A percentile compares a stretch with the other conserved stretches of the same genome.
phyloP scores from a whole-genome alignment of 2,888 invertebrate genomes.

The Leistus spinibarbis region DNA sequence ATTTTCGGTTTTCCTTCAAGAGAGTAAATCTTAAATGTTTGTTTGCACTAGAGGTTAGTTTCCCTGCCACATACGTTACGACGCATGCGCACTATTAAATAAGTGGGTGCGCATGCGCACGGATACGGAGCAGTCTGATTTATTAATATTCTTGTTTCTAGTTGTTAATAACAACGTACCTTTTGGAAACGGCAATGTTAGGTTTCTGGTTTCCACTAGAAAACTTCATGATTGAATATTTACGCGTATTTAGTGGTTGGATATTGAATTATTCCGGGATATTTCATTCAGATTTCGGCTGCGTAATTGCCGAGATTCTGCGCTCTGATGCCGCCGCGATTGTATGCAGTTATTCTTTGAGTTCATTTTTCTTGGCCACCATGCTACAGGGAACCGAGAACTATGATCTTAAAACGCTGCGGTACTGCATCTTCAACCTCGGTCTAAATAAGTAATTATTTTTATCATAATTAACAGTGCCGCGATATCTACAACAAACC shows the following conservation, averaged over 20 bases:
- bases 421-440: slow-evolving; percentile 1
- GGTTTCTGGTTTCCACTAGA: slow-evolving; percentile 27
- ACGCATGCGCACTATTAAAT: too few species aligned
- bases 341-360: slow-evolving; percentile 3
- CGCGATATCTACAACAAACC: too few species aligned
- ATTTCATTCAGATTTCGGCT: too few species aligned
- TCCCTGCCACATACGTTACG: too few species aligned
- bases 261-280: too few species aligned
- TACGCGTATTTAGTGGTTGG: too few species aligned
- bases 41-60: slow-evolving; percentile 28
- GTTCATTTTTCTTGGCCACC: slow-evolving; percentile 7
- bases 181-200: slow-evolving; percentile 15
- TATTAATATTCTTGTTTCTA: neutral
- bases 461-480: too few species aligned
- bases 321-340: neutral
- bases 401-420: slow-evolving; percentile 10
- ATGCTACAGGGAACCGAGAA: slow-evolving; percentile 5
- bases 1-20: slow-evolving; percentile 7
- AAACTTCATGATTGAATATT: too few species aligned
- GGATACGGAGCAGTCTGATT: neutral
- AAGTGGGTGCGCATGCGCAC: too few species aligned
- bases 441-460: too few species aligned
- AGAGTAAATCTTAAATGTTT: slow-evolving; percentile 1
- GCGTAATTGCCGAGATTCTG: too few species aligned
- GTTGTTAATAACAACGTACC: slow-evolving; percentile 8